Percentiles rank a stretch among this genome's conserved stretches.
Conservation (phyloP, 2,797 vertebrate species). For the Notolepis coatsorum region DNA sequence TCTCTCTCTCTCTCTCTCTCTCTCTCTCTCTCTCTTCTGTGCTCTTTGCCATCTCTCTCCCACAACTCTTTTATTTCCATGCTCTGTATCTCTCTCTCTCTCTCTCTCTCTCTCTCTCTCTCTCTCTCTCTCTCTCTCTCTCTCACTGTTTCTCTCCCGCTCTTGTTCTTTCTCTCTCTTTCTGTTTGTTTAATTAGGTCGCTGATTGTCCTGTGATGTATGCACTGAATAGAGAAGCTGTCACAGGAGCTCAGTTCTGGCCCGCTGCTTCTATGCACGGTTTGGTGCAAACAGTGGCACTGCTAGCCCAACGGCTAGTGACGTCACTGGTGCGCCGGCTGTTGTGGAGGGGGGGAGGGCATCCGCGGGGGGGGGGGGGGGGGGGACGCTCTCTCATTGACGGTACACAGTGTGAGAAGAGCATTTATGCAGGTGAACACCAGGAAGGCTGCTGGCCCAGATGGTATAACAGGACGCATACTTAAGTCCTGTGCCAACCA, state of each 20-base stretch:
- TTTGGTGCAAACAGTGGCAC: too few relatives aligned
- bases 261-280: slow-evolving; percentile 64
- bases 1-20: not conserved
- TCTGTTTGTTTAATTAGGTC: slow-evolving; percentile 69
- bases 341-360: too few relatives aligned
- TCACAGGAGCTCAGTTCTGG: slow-evolving; percentile 70
- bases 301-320: too few relatives aligned
- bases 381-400: too few relatives aligned
- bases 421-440: too few relatives aligned
- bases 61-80: slow-evolving; percentile 9
- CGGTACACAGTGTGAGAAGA: too few relatives aligned
- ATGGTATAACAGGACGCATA: too few relatives aligned
- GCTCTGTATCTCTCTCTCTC: slow-evolving; percentile 24
- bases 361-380: too few relatives aligned
- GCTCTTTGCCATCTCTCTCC: slow-evolving; percentile 16
- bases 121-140: slow-evolving; percentile 9
- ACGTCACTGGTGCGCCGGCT: too few relatives aligned
- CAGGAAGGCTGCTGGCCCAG: too few relatives aligned
- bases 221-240: slow-evolving; percentile 62
- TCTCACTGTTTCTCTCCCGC: slow-evolving; percentile 4
- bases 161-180: slow-evolving; percentile 22
- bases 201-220: slow-evolving; percentile 65
- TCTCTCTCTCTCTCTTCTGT: not conserved
- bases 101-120: slow-evolving; percentile 23
- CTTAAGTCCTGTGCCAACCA: too few relatives aligned